These are phyloP conservation scores for Salvelinus namaycush DNA, from an alignment of 2,113 vertebrate species.

Conservation along the genomic window DNA sequence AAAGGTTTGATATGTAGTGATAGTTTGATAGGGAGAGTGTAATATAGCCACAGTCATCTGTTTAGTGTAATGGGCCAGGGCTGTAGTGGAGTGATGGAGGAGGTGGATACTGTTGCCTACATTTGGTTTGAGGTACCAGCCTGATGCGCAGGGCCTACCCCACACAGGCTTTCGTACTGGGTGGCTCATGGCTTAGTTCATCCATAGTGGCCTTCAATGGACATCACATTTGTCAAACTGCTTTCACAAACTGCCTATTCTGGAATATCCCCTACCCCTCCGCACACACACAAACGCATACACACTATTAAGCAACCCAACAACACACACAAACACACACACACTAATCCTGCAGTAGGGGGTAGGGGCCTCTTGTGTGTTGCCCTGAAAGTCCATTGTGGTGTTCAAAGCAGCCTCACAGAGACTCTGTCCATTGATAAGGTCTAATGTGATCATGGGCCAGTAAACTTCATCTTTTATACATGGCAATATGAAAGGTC, in stretches of 20 bases:
- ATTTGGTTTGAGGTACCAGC: too few species aligned
- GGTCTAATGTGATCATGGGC: conserved; percentile 71
- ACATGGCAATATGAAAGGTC: conserved; percentile 76
- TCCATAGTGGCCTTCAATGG: too few species aligned
- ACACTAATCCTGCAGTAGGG: conserved; percentile 68
- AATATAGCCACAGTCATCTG: conserved; percentile 13
- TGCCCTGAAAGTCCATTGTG: conserved; percentile 60
- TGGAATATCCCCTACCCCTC: neutral
- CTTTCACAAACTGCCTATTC: too few species aligned
- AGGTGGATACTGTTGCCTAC: too few species aligned
- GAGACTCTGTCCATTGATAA: conserved; percentile 70
- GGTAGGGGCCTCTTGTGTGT: conserved; percentile 64
- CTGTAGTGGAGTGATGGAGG: neutral
- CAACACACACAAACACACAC: conserved; percentile 21
- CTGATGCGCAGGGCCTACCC: too few species aligned
- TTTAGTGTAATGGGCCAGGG: neutral
- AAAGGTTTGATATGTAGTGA: conserved; percentile 20
- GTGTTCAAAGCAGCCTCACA: conserved; percentile 65
- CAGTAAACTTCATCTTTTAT: conserved; percentile 76
- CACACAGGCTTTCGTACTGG: too few species aligned
- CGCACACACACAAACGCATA: conserved; percentile 28
- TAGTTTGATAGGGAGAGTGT: conserved; percentile 9
- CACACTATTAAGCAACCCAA: conserved; percentile 10
- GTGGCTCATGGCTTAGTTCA: too few species aligned
- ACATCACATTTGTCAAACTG: too few species aligned